These are phyloP conservation scores for Phengaris arion DNA, from an alignment of 2,888 invertebrate genomes.

Conservation along the genomic window DNA sequence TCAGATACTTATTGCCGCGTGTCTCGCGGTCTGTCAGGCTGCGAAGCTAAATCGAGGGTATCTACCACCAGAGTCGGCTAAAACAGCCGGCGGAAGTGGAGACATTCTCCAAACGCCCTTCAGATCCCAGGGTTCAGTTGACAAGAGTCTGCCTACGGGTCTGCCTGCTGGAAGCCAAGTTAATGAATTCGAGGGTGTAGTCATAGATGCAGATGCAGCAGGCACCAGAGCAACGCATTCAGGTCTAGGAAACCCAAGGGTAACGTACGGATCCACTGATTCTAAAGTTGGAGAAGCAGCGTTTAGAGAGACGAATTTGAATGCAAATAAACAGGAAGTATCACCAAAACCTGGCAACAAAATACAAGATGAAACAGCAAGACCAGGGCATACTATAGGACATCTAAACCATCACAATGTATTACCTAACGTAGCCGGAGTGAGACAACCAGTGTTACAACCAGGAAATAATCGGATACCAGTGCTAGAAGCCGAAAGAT, in stretches of 20 bases:
- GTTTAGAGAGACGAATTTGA: conserved; percentile 45
- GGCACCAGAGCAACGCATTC: conserved; percentile 57
- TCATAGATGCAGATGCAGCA: conserved; percentile 64
- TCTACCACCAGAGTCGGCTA: conserved; percentile 60
- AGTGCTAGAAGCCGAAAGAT: conserved; percentile 41
- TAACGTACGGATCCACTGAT: conserved; percentile 61
- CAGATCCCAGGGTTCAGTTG: conserved; percentile 37
- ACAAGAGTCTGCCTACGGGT: conserved; percentile 28
- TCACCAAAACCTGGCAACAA: conserved; percentile 20
- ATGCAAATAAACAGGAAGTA: conserved; percentile 37
- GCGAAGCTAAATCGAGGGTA: conserved; percentile 63
- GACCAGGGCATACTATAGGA: not conserved
- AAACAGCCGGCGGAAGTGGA: conserved; percentile 59
- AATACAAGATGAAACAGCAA: conserved; percentile 24
- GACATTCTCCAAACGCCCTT: conserved; percentile 54
- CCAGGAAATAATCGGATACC: conserved; percentile 22
- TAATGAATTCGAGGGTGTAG: conserved; percentile 66
- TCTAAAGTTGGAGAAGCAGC: conserved; percentile 73
- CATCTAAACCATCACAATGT: not conserved
- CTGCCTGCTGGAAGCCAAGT: conserved; percentile 59
- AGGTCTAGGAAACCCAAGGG: conserved; percentile 61
- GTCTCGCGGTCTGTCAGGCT: conserved; percentile 61
- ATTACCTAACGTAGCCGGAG: conserved; percentile 1
- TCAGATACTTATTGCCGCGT: conserved; percentile 62
- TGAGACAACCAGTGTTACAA: conserved; percentile 18